Evolutionary conservation across 2,888 invertebrate species (phyloP), one percentile per base, ranked within the genome.

Genomic region (Nebria salina): DNA sequence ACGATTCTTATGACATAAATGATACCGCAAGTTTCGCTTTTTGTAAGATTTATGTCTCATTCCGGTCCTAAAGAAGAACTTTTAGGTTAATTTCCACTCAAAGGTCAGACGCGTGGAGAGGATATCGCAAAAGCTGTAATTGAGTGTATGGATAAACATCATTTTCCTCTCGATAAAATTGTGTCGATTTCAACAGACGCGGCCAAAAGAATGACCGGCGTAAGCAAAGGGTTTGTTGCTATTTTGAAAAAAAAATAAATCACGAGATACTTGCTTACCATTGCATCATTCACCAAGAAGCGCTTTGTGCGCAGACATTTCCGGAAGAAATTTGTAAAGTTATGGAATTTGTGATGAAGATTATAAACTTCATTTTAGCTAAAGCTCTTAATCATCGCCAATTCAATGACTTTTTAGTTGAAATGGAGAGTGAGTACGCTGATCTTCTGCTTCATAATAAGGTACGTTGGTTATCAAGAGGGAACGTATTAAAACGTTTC

Each of bases 241-340:
- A 84, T 85, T 84, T 82, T 84, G 72, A 82, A 83, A 77, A 82
- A 77, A 85, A 86, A 85, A 84, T 83, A 68, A 83, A 85, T 82
- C 83, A 83, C 83, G 83, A 85, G 74, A 82, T 83, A 76, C 70
- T 83, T 82, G 77, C 82, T 82, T 85, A 82, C 77, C 88, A 88
- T 84, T 83, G 86, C 72, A 85, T 84, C 54, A 84, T 85, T 77
- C 85, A 85, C 73, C 84, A 86, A 83, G 85, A 85, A 84, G 85
- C 84, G 76, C 85, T 85, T 84, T 85, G 84, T 83, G 83, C 84
- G 70, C 84, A 84, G 77, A 84, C 84, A 84, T 86, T 86, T 83
- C 84, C 84, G n/a, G 84, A 78, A 13, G 83, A 85, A 84, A 84
- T 86, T 81, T 70, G 80, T 75, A 82, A 84, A 76, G 83, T 84